Conservation (phyloP, 2,113 vertebrate genomes). For the Sander lucioperca region DNA sequence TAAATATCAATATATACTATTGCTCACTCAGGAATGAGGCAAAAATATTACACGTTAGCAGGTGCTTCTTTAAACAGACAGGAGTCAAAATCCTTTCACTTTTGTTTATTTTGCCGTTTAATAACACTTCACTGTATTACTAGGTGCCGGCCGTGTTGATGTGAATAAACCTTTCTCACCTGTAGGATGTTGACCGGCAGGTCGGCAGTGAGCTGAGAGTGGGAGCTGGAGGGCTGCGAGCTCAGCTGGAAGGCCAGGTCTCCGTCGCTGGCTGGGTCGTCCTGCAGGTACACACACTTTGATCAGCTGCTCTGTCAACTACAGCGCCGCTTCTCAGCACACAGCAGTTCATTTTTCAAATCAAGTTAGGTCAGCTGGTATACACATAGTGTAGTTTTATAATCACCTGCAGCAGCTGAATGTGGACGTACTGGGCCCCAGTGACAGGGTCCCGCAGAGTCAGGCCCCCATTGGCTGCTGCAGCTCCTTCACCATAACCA, state of each 20-base stretch:
- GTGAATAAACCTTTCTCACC: constrained; percentile 74
- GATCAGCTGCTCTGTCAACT: neutral
- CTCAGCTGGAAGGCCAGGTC: constrained; percentile 90
- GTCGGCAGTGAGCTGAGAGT: constrained; percentile 91
- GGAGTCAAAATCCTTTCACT: no score
- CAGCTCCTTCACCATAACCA: constrained; percentile 81
- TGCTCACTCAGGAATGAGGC: no score
- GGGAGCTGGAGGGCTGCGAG: constrained; percentile 89
- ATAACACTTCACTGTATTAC: neutral
- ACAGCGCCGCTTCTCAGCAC: neutral
- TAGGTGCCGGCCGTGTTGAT: neutral
- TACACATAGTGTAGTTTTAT: no score
- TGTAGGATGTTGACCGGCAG: constrained; percentile 94
- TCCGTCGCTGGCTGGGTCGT: constrained; percentile 89
- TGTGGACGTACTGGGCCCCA: constrained; percentile 91
- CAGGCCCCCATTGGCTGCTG: constrained; percentile 83
- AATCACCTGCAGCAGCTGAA: constrained; percentile 92
- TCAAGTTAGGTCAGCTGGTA: neutral
- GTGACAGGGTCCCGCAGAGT: constrained; percentile 88
- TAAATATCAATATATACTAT: no score
- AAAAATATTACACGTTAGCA: no score
- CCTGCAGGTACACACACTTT: constrained; percentile 78
- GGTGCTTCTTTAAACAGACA: no score
- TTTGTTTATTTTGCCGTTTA: neutral
- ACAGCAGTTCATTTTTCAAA: neutral